Percentiles rank a stretch among this genome's conserved stretches.
Evolutionary conservation across 2,888 invertebrate species (phyloP).

Genomic region (Rhagium mordax): DNA sequence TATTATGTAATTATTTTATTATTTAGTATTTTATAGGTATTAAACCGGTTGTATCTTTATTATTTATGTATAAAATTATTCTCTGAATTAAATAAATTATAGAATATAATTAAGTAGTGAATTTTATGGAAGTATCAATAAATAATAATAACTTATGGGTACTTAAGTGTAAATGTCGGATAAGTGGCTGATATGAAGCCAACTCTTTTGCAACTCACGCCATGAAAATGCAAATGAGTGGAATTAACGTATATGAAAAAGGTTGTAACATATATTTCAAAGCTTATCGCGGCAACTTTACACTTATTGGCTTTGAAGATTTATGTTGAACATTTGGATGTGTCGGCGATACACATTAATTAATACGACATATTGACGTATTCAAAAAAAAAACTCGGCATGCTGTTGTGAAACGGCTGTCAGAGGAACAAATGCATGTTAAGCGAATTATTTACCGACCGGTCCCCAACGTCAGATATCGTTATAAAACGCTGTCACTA

Average conservation of each 20-base stretch:
- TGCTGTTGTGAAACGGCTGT: constrained; percentile 43
- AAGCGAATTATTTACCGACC: constrained; percentile 54
- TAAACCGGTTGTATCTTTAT: neutral
- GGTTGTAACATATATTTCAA: constrained; percentile 52
- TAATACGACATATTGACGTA: constrained; percentile 59
- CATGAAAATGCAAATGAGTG: constrained; percentile 62
- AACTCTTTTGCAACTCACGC: constrained; percentile 62
- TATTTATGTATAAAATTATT: neutral
- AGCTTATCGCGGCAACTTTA: constrained; percentile 56
- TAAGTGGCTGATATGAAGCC: constrained; percentile 59
- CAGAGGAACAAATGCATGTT: constrained; percentile 44
- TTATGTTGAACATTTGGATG: constrained; percentile 56
- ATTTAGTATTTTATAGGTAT: too few relatives aligned
- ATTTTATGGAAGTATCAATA: constrained; percentile 59
- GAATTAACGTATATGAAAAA: constrained; percentile 59
- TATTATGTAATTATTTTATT: too few relatives aligned
- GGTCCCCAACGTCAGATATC: constrained; percentile 53
- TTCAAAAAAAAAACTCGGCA: constrained; percentile 43
- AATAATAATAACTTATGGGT: constrained; percentile 68
- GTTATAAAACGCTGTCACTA: constrained; percentile 59
- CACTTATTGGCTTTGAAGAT: constrained; percentile 49
- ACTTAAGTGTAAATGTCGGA: constrained; percentile 67
- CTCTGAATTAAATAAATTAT: neutral
- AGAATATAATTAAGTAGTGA: constrained; percentile 1
- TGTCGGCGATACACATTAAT: constrained; percentile 59